Conservation (phyloP, 2,888 invertebrate species). For the Anaspis maculata region DNA sequence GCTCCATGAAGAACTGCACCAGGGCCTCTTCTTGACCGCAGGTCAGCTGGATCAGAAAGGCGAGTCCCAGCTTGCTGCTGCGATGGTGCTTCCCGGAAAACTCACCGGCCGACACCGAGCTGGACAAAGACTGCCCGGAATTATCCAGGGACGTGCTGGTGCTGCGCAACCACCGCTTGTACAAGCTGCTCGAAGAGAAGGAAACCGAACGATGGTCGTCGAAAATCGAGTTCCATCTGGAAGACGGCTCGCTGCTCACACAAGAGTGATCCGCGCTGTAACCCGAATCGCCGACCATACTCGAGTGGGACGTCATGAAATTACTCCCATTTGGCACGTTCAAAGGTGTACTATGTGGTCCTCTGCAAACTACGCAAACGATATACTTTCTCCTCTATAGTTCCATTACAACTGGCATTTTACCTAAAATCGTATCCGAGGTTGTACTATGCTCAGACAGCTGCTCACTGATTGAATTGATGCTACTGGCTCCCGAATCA, state of each 20-base stretch:
- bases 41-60: conserved; percentile 54
- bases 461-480: conserved; percentile 34
- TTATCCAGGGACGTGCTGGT: conserved; percentile 49
- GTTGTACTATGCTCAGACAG: conserved; percentile 35
- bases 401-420: no score
- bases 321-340: conserved; percentile 22
- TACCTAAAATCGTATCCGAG: conserved; percentile 35
- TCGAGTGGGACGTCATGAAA: conserved; percentile 13
- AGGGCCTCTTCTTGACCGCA: conserved; percentile 47
- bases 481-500: conserved; percentile 34
- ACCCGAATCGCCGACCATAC: conserved; percentile 33
- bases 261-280: conserved; percentile 30
- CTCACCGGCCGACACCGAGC: conserved; percentile 21
- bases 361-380: conserved; percentile 26
- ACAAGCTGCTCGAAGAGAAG: conserved; percentile 44
- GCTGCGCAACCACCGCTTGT: conserved; percentile 47
- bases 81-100: conserved; percentile 20
- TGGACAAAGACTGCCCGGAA: conserved; percentile 27
- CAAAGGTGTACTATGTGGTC: conserved; percentile 25
- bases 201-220: conserved; percentile 20
- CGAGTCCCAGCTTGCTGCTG: conserved; percentile 53
- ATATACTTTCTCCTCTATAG: no score
- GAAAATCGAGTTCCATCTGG: conserved; percentile 1
- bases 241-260: conserved; percentile 28
- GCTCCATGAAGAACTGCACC: conserved; percentile 67